These are phyloP conservation scores for Portevinia maculata DNA, from an alignment of 2,888 invertebrate genomes.

Conservation along the genomic window DNA sequence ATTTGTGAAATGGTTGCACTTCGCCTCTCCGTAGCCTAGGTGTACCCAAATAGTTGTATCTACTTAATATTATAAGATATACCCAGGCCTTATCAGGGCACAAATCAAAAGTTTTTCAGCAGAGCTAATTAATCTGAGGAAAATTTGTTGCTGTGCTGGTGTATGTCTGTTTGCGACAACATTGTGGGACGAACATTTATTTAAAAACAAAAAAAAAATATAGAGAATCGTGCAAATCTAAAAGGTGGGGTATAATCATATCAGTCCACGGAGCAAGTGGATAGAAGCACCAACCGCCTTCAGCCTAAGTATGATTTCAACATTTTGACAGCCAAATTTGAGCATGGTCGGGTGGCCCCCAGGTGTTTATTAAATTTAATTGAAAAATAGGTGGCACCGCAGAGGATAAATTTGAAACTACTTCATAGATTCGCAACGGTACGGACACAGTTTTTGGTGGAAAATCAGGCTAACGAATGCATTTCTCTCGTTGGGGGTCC, in stretches of 20 bases:
- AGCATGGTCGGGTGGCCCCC: slow-evolving; percentile 50
- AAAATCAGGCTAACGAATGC: slow-evolving; percentile 29
- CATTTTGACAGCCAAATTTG: slow-evolving; percentile 64
- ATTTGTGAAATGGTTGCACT: slow-evolving; percentile 30
- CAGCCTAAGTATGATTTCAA: slow-evolving; percentile 61
- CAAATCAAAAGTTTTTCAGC: slow-evolving; percentile 55
- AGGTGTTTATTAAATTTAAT: slow-evolving; percentile 71
- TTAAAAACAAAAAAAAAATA: slow-evolving; percentile 14
- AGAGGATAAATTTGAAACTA: slow-evolving; percentile 50
- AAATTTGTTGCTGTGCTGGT: slow-evolving; percentile 24
- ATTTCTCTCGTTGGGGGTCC: slow-evolving; percentile 27
- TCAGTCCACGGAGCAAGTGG: slow-evolving; percentile 40
- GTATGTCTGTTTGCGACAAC: slow-evolving; percentile 4
- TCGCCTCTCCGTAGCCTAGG: slow-evolving; percentile 1
- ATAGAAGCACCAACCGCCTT: slow-evolving; percentile 8
- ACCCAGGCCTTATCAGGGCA: slow-evolving; percentile 44
- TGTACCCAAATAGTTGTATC: too few species aligned
- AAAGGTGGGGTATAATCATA: slow-evolving; percentile 51
- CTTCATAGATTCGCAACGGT: slow-evolving; percentile 6
- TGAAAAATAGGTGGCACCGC: slow-evolving; percentile 64
- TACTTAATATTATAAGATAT: neutral
- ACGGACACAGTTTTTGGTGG: neutral
- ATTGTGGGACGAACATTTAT: slow-evolving; percentile 32
- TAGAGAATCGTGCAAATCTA: slow-evolving; percentile 37
- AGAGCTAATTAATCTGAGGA: slow-evolving; percentile 57